These are phyloP conservation scores for Formicarius rufipectus DNA, from an alignment of 2,113 vertebrate genomes.

Conservation along the genomic window DNA sequence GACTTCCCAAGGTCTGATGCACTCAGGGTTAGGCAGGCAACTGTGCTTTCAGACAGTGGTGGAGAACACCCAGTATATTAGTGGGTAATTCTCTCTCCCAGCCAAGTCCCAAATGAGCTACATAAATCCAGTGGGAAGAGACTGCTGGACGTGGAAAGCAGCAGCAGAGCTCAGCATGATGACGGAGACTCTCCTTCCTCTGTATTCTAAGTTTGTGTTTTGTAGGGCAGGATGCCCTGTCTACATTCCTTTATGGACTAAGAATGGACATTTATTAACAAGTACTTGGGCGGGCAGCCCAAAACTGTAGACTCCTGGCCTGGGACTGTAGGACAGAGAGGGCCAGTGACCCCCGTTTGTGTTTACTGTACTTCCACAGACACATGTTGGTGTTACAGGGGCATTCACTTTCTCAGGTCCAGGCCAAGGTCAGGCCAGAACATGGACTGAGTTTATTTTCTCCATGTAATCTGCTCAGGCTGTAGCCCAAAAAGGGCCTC, in stretches of 20 bases:
- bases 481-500: slow-evolving; percentile 3
- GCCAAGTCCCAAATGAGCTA: background rate
- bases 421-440: slow-evolving; percentile 57
- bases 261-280: slow-evolving; percentile 68
- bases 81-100: background rate
- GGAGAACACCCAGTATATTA: background rate
- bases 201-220: slow-evolving; percentile 40
- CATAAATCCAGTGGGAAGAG: background rate
- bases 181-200: background rate
- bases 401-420: slow-evolving; percentile 54
- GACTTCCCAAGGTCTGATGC: background rate
- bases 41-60: background rate
- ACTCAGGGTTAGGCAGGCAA: background rate
- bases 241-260: slow-evolving; percentile 47
- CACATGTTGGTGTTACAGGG: slow-evolving; percentile 58
- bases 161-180: background rate
- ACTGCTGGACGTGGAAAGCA: background rate
- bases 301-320: slow-evolving; percentile 58
- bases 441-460: background rate
- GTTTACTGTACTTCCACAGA: slow-evolving; percentile 63
- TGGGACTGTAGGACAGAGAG: background rate
- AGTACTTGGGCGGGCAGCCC: slow-evolving; percentile 47
- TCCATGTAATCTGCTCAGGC: background rate
- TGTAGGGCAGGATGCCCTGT: slow-evolving; percentile 62
- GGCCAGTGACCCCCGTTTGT: slow-evolving; percentile 36